Evolutionary conservation across 2,888 invertebrate genomes (phyloP), one percentile per base, ranked within the genome.

Genomic region (Sesia apiformis): DNA sequence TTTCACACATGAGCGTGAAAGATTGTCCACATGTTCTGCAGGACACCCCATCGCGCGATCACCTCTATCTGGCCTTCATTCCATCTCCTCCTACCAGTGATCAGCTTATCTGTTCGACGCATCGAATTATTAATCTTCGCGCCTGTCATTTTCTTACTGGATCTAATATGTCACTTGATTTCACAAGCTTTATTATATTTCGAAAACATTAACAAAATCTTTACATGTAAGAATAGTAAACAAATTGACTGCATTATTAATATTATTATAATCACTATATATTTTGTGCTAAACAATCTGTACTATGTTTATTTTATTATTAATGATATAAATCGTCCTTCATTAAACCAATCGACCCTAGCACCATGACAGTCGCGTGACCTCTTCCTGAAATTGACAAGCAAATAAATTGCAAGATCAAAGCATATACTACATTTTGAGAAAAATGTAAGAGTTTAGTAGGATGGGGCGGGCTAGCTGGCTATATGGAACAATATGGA

Each of bases 1-100:
- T 76, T 64, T 71, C 81, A 87, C 88, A 87, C 83, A 88, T 87
- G 89, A 88, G 88, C 89, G 86, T 88, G 85, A 87, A 89, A 87
- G 85, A 88, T 89, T 88, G 89, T 89, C 89, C 88, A 88, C 89
- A 89, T 89, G 89, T 88, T 86, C 78, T 70, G 64, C 67, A 64
- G 72, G 71, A 69, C 70, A 65, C 77, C 77, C 78, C 72, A 67
- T 63, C 67, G 74, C 63, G 74, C 67, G 72, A 75, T 73, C 73
- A 69, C 70, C 71, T 65, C 71, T 67, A 63, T 66, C 65, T 57
- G 61, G 65, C 64, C 62, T 52, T 63, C 54, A 53, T 60, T 54
- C 55, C 58, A 58, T 57, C 60, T 63, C 63, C 61, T 63, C 67
- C 66, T 59, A 65, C 64, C 67, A 62, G 64, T 74, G 70, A 76